Evolutionary conservation across 1,140 invertebrate genomes (phyloP), one percentile per base, ranked within the genome.

Genomic region (Meteorus sp.): DNA sequence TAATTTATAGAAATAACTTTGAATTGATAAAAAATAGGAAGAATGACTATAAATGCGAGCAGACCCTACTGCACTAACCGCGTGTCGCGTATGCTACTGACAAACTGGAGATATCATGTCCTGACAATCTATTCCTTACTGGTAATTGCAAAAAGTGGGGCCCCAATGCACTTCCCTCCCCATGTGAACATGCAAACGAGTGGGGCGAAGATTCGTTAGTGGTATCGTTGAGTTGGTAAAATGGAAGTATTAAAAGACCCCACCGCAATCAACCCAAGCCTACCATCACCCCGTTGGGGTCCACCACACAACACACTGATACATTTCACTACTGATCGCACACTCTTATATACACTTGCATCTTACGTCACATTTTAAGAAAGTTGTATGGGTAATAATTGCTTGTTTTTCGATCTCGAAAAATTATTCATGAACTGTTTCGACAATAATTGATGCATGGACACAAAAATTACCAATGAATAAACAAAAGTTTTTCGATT

Each of bases 301-400:
- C 55, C 55, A 56, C 31, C n/a, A n/a, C n/a, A n/a, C 55, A 20
- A 7, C 13, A 29, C 9, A 4, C 27, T 9, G 4, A 29, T 29
- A 15, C 33, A 25, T 57, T 57, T 54, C 50, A 35, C 41, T 53
- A 44, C 31, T 19, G 35, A 29, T 61, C 60, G 56, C 53, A 27
- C 20, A 23, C 43, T 43, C 51, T 53, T n/a, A n/a, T n/a, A n/a
- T 47, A 41, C 44, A 20, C 22, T 54, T 45, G 51, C 45, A 59
- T 56, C 57, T 76, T 76, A 69, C 70, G 56, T 75, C 70, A 76
- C 44, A 56, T 44, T 61, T 53, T 62, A 62, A 65, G 74, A 72
- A 69, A 62, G n/a, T n/a, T n/a, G n/a, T n/a, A 72, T 71, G 64
- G 66, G 67, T 65, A 74, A 76, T 68, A 39, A 43, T 48, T 37